These are phyloP conservation scores for Calypte anna DNA, from an alignment of 2,113 vertebrate species.

Conservation along the genomic window DNA sequence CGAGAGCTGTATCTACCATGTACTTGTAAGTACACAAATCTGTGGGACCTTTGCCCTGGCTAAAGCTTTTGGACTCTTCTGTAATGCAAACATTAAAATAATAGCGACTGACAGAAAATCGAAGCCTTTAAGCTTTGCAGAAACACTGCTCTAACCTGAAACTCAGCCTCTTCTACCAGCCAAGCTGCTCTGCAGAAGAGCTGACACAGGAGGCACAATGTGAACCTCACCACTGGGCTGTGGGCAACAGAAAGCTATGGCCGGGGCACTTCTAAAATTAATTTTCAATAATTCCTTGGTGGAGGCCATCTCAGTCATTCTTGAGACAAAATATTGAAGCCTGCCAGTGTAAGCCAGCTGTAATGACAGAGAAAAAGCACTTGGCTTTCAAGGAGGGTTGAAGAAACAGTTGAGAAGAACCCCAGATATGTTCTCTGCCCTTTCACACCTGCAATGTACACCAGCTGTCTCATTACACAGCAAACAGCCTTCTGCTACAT, in stretches of 20 bases:
- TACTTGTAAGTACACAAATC: not conserved
- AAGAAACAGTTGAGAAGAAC: not conserved
- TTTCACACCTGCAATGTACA: not conserved
- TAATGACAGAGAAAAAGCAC: not conserved
- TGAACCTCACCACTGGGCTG: not conserved
- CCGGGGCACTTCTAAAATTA: not conserved
- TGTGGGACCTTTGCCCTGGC: not conserved
- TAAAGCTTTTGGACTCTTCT: not conserved
- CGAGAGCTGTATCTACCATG: not conserved
- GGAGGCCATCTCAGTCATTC: not conserved
- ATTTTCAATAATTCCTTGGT: not conserved
- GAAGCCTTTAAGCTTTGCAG: not conserved
- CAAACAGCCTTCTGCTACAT: not conserved
- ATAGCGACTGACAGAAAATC: not conserved
- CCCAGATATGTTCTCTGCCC: not conserved
- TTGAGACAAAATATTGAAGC: not conserved
- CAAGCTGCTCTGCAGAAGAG: fast-evolving
- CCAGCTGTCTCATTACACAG: not conserved
- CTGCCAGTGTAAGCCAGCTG: not conserved
- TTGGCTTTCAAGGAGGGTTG: not conserved
- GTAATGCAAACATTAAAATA: not conserved
- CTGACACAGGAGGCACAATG: not conserved
- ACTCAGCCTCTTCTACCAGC: not conserved
- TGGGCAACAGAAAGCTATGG: not conserved
- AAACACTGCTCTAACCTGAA: not conserved